Evolutionary conservation across 2,797 vertebrate species (phyloP), one percentile per base, ranked within the genome.

Genomic region (Cryptoblepharus egeriae): DNA sequence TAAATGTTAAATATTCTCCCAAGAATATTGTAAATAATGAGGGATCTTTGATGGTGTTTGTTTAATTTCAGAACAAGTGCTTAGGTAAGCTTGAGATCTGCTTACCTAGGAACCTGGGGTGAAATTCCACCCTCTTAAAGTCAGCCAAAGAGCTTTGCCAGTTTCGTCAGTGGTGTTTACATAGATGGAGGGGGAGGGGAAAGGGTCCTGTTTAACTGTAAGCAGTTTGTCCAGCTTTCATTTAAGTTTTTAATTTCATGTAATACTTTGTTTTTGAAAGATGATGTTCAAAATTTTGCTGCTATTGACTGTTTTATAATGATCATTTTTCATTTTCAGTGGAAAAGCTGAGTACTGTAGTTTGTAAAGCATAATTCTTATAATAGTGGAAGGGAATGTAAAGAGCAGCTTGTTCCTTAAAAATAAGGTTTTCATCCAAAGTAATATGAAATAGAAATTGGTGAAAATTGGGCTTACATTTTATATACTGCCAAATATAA

Each of bases 81-180:
- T 61, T 84, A 74, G 42, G 84, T 83, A 76, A 55, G 64, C 78
- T 0, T 87, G 85, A 67, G 88, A 86, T 63, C 77, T 87, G 82
- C 71, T 85, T 82, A 67, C 70, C 70, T 89, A 81, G 75, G 88
- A 78, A 87, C 88, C 80, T 86, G 75, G 89, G 55, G 37, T 82
- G 72, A 76, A 79, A 84, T 84, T 84, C 70, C 52, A 84, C 71
- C 71, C 45, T 75, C 30, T 26, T 75, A 63, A 81, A 75, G 63
- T 49, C 52, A 84, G 37, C 60, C 35, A 79, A n/a, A 65, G 70
- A 74, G 55, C 70, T 79, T 79, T 79, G 70, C 52, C 76, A 74
- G 39, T 84, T 84, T 84, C 49, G 45, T 79, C 76, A 67, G 60
- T 84, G 18, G 26, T 89, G 84, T 90, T 92, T 86, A 70, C 79